phyloP scores from a whole-genome alignment of 2,113 vertebrate genomes.

The Psittacus erithacus region DNA sequence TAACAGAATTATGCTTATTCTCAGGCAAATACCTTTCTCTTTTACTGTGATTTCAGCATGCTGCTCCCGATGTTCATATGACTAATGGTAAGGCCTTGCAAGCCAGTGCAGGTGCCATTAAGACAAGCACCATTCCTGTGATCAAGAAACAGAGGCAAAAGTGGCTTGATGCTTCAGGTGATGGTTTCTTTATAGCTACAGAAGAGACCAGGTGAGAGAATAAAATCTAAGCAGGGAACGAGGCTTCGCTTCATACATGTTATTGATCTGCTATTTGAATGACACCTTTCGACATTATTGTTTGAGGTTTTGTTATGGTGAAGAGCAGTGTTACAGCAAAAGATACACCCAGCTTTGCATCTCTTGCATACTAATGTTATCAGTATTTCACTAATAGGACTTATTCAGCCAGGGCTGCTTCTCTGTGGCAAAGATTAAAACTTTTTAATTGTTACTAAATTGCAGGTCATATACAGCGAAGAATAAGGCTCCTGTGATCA shows the following conservation, averaged over 20 bases:
- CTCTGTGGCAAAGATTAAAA: background rate
- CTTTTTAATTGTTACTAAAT: background rate
- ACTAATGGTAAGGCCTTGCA: conserved; percentile 82
- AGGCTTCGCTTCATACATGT: conserved; percentile 49
- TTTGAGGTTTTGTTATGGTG: background rate
- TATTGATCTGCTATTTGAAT: background rate
- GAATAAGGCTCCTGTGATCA: background rate
- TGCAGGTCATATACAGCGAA: background rate
- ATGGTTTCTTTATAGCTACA: conserved; percentile 91
- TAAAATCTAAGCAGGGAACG: background rate
- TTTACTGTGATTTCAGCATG: conserved; percentile 61
- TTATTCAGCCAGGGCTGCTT: background rate
- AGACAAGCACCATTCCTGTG: conserved; percentile 78
- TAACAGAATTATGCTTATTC: background rate
- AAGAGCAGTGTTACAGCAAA: background rate
- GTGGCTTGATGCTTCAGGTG: conserved; percentile 89
- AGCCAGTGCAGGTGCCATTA: conserved; percentile 69
- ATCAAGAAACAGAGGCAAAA: conserved; percentile 88
- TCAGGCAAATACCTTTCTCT: conserved; percentile 3
- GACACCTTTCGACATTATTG: background rate
- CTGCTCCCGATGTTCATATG: conserved; percentile 69
- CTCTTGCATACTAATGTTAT: background rate
- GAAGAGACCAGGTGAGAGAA: conserved; percentile 88
- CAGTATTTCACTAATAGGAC: background rate
- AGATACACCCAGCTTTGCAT: background rate